Percentiles rank a stretch among this genome's conserved stretches.
These are phyloP conservation scores for Pogonocichla stellata DNA, from an alignment of 2,113 vertebrate species.

Conservation along the genomic window DNA sequence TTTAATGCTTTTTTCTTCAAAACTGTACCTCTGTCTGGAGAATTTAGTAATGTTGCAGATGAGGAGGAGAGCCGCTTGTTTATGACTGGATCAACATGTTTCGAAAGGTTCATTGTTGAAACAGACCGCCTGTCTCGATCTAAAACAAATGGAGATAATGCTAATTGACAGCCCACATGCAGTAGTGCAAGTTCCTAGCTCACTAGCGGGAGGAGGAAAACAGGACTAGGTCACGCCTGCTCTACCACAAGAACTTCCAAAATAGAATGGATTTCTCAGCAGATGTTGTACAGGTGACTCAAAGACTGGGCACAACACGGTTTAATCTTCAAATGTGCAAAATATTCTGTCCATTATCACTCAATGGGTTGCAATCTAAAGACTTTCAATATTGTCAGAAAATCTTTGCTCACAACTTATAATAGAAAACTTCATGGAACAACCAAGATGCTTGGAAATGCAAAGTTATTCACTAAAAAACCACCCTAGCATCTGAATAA, in stretches of 20 bases:
- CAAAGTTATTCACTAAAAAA: not conserved
- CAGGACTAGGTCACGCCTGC: slow-evolving; percentile 52
- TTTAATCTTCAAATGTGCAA: not conserved
- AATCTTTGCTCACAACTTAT: not conserved
- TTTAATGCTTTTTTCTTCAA: slow-evolving; percentile 33
- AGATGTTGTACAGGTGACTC: slow-evolving; percentile 61
- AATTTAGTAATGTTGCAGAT: slow-evolving; percentile 96
- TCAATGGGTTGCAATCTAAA: not conserved
- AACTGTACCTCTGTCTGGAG: slow-evolving; percentile 96
- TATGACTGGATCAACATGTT: slow-evolving; percentile 94
- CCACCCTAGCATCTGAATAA: not conserved
- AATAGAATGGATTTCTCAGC: slow-evolving; percentile 63
- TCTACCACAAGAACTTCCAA: slow-evolving; percentile 62
- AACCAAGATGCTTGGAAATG: not conserved
- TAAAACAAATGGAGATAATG: slow-evolving; percentile 82
- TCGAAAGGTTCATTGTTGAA: slow-evolving; percentile 98
- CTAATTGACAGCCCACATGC: slow-evolving; percentile 77
- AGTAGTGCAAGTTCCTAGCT: slow-evolving; percentile 64
- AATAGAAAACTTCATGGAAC: not conserved
- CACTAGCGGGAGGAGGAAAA: slow-evolving; percentile 45
- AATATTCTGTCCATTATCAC: not conserved
- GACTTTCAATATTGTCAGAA: not conserved
- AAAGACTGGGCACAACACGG: slow-evolving; percentile 71
- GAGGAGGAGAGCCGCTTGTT: slow-evolving; percentile 97
- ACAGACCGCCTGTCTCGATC: slow-evolving; percentile 95